Percentiles rank a stretch among this genome's conserved stretches.
Evolutionary conservation across 2,113 vertebrate species (phyloP).

Genomic region (Strix aluco): DNA sequence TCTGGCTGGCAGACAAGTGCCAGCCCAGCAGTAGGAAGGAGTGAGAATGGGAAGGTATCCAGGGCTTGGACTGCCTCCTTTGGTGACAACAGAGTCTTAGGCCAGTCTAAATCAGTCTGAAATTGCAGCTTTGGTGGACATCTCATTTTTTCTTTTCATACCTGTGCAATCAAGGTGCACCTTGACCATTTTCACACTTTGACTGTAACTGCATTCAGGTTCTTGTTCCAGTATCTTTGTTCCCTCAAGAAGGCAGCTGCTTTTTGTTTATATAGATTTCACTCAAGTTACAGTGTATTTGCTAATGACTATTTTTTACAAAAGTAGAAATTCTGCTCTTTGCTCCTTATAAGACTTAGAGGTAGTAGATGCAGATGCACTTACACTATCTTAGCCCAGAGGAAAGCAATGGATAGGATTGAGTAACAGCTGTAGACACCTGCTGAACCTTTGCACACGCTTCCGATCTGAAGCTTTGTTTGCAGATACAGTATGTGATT

Average conservation of each 20-base stretch:
- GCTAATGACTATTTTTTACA: neutral
- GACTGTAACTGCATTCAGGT: neutral
- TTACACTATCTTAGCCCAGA: neutral
- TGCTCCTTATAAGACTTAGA: neutral
- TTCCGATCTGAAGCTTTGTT: neutral
- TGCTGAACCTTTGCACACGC: neutral
- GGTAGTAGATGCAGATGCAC: neutral
- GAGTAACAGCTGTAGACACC: neutral
- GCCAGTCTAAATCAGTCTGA: neutral
- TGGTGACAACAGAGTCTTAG: neutral
- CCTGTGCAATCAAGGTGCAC: neutral
- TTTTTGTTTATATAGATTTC: neutral
- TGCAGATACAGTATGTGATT: neutral
- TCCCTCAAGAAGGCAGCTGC: neutral
- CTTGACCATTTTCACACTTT: neutral
- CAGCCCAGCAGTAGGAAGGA: neutral
- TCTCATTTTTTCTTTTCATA: neutral
- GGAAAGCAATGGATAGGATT: neutral
- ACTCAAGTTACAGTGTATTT: neutral
- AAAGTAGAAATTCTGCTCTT: neutral
- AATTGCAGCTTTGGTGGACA: neutral
- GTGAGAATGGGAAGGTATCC: neutral
- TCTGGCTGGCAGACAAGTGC: neutral
- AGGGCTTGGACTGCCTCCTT: neutral
- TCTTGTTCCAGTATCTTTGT: neutral